Evolutionary conservation across 2,113 vertebrate genomes (phyloP).

Genomic region (Tetrax tetrax): DNA sequence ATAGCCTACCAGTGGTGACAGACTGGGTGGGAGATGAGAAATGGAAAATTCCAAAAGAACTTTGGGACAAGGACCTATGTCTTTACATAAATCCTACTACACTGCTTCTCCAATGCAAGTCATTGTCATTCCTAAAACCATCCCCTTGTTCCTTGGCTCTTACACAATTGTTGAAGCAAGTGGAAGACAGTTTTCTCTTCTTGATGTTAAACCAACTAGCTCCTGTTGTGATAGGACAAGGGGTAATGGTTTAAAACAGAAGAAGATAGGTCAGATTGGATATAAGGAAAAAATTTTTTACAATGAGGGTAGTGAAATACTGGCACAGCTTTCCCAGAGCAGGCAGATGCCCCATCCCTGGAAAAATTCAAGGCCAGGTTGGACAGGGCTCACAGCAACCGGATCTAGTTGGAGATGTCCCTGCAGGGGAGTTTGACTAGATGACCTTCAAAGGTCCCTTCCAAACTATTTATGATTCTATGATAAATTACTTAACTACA

Average conservation of each 20-base stretch:
- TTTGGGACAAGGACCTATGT: background rate
- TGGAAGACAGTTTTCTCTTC: background rate
- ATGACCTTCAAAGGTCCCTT: no score
- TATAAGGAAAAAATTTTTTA: no score
- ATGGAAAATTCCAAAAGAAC: background rate
- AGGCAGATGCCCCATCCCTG: no score
- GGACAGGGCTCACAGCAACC: no score
- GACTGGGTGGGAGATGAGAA: background rate
- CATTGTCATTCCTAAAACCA: background rate
- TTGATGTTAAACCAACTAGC: background rate
- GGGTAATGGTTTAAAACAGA: no score
- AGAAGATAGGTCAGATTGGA: no score
- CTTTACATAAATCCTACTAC: background rate
- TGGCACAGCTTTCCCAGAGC: no score
- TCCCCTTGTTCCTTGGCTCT: background rate
- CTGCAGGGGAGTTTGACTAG: no score
- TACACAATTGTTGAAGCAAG: background rate
- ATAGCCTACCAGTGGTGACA: background rate
- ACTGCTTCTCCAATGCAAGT: background rate
- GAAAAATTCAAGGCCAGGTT: no score
- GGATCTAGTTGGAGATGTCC: no score
- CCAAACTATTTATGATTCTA: no score
- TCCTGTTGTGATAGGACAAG: background rate
- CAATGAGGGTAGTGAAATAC: no score
- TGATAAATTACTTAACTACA: background rate